Conservation (phyloP, 2,888 invertebrate genomes). For the Limnephilus auricula region DNA sequence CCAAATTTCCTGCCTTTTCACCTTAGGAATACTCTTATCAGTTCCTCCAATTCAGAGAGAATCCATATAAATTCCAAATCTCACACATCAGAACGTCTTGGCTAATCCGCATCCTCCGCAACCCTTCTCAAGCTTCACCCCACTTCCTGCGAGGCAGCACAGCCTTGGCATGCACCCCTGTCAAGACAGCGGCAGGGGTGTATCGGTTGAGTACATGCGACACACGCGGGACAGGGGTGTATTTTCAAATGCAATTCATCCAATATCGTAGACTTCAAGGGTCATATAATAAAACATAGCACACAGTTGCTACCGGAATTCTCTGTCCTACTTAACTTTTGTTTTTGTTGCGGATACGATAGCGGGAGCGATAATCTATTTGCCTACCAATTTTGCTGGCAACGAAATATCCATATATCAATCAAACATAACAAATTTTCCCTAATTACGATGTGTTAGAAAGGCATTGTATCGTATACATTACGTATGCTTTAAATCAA, state of each 20-base stretch:
- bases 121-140: conserved; percentile 35
- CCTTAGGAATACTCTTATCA: background rate
- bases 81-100: conserved; percentile 45
- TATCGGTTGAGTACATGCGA: conserved; percentile 23
- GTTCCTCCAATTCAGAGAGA: background rate
- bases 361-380: background rate
- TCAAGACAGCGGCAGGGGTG: background rate
- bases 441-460: no score
- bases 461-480: no score
- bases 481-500: no score
- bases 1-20: background rate
- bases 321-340: background rate
- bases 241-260: conserved; percentile 38
- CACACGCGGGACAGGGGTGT: conserved; percentile 26
- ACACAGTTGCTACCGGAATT: background rate
- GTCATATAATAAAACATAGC: background rate
- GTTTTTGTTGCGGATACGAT: background rate
- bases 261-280: conserved; percentile 4
- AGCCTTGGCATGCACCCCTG: conserved; percentile 17
- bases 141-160: background rate
- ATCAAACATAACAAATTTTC: no score
- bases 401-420: no score
- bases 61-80: conserved; percentile 46
- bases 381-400: background rate
- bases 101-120: conserved; percentile 34